Evolutionary conservation across 1,140 invertebrate species (phyloP).

Genomic region (Zaprionus gabonicus): DNA sequence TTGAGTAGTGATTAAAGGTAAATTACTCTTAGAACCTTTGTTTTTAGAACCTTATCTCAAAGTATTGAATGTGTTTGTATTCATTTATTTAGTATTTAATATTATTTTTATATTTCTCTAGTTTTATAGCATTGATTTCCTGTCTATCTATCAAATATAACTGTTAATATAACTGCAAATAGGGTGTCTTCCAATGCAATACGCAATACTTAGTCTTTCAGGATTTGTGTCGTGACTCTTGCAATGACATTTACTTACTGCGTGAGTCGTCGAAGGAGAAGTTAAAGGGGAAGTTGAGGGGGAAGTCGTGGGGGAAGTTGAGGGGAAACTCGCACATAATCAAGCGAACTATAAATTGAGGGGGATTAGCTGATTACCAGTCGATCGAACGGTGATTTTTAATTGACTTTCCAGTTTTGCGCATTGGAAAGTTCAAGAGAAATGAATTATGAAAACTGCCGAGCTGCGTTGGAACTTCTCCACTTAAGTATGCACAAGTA

Average conservation of each 20-base stretch:
- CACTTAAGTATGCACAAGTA: neutral
- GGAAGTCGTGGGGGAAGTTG: neutral
- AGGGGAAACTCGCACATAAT: conserved; percentile 50
- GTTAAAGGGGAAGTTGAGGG: neutral
- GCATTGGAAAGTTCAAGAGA: neutral
- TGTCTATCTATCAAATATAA: too few species aligned
- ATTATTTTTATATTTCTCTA: too few species aligned
- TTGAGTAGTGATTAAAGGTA: neutral
- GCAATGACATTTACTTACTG: conserved; percentile 60
- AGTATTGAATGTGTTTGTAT: too few species aligned
- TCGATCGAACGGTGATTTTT: conserved; percentile 48
- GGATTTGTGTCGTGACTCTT: conserved; percentile 12
- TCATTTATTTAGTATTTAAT: too few species aligned
- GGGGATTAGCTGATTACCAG: conserved; percentile 74
- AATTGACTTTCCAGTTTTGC: conserved; percentile 28
- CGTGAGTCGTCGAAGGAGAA: conserved; percentile 11
- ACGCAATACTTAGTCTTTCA: neutral
- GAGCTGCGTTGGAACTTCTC: neutral
- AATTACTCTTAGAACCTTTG: neutral
- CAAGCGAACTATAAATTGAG: conserved; percentile 66
- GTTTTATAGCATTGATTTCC: too few species aligned
- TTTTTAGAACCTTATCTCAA: too few species aligned
- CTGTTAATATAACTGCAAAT: neutral
- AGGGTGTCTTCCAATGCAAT: neutral
- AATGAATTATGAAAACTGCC: conserved; percentile 3